A percentile compares a stretch with the other conserved stretches of the same genome.
Evolutionary conservation across 2,797 vertebrate species (phyloP).

Genomic region (Vespertilio murinus): DNA sequence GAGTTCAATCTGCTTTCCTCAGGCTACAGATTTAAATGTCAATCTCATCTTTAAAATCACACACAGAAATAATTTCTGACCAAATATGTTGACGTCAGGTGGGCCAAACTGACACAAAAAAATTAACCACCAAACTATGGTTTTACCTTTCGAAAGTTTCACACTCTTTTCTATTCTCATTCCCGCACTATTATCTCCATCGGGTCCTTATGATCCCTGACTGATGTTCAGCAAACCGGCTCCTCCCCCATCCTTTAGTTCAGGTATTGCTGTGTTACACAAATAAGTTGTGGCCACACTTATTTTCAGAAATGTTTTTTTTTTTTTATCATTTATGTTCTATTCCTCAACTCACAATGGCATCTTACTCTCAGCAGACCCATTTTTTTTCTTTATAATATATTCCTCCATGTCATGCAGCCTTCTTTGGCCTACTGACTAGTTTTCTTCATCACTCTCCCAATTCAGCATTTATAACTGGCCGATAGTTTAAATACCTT

Average conservation of each 20-base stretch:
- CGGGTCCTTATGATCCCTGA: neutral
- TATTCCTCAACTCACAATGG: neutral
- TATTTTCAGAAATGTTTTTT: neutral
- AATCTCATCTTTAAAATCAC: neutral
- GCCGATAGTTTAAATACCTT: neutral
- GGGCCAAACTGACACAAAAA: neutral
- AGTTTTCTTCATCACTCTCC: neutral
- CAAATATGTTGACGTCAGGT: neutral
- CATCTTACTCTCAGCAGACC: neutral
- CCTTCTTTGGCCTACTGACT: neutral
- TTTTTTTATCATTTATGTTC: neutral
- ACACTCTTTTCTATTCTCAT: neutral
- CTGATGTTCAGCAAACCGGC: neutral
- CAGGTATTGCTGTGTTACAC: neutral
- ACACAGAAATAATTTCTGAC: neutral
- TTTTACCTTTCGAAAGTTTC: neutral
- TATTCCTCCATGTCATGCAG: neutral
- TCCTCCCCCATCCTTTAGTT: neutral
- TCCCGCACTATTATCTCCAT: neutral
- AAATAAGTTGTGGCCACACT: neutral
- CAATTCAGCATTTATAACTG: neutral
- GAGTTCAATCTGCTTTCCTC: neutral
- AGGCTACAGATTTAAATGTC: neutral
- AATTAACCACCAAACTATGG: neutral
- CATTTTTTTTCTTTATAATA: neutral